Conservation (phyloP, 1,140 invertebrate genomes). For the Papilio polyxenes region DNA sequence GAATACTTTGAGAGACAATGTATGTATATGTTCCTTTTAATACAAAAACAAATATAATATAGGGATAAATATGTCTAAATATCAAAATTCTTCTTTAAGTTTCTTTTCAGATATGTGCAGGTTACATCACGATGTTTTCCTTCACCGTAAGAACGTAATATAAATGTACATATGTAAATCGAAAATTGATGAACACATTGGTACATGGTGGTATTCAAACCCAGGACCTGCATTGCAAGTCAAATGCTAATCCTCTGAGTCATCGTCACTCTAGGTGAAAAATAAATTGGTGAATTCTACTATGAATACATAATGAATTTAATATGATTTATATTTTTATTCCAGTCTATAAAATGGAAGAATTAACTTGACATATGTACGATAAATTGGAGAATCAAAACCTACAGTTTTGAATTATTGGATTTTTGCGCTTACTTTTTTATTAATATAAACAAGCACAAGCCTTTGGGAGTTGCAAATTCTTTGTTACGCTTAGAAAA, state of each 20-base stretch:
- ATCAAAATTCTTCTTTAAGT: no score
- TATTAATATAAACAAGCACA: background rate
- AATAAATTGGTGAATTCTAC: no score
- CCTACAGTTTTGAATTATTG: background rate
- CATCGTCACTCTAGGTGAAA: no score
- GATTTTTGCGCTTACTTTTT: background rate
- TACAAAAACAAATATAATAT: background rate
- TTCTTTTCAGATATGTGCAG: no score
- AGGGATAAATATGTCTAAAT: no score
- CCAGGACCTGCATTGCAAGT: no score
- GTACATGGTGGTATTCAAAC: no score
- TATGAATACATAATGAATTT: background rate
- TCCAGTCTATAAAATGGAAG: conserved; percentile 71
- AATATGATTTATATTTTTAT: conserved; percentile 39
- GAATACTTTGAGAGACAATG: conserved; percentile 74
- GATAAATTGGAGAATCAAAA: background rate
- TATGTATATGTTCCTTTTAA: conserved; percentile 52
- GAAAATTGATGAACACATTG: no score
- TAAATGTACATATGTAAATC: no score
- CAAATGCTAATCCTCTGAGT: no score
- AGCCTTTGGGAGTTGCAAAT: background rate
- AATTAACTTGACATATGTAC: conserved; percentile 42
- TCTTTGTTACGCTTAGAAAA: background rate
- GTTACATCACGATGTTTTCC: no score
- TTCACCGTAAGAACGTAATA: no score